phyloP scores from a whole-genome alignment of 2,113 vertebrate species.

The Ellobius talpinus region DNA sequence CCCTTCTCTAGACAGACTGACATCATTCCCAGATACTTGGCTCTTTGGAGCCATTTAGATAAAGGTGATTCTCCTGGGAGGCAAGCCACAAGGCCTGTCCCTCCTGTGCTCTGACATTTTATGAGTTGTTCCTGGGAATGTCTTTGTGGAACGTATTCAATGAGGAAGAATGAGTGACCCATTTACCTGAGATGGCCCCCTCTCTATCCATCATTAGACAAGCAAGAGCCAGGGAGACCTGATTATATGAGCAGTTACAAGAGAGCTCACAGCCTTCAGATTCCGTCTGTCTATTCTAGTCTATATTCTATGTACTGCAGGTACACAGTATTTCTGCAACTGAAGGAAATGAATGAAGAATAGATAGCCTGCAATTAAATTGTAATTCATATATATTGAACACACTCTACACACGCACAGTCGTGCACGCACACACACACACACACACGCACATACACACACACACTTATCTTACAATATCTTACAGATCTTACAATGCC shows the following conservation, averaged over 20 bases:
- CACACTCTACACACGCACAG: neutral
- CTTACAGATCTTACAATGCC: neutral
- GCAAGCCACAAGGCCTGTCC: slow-evolving; percentile 10
- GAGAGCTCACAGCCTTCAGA: neutral
- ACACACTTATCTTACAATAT: neutral
- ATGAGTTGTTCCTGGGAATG: slow-evolving; percentile 13
- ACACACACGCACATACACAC: neutral
- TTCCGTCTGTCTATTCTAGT: neutral
- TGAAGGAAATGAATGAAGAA: neutral
- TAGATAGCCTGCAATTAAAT: neutral
- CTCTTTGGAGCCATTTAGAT: slow-evolving; percentile 23
- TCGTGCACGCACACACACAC: neutral
- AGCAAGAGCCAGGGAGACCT: neutral
- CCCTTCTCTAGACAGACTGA: slow-evolving; percentile 27
- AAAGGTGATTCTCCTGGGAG: slow-evolving; percentile 63
- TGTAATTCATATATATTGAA: neutral
- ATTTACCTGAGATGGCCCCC: slow-evolving; percentile 60
- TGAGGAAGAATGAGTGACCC: slow-evolving; percentile 60
- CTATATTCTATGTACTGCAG: too few relatives aligned
- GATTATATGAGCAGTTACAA: neutral
- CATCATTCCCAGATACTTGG: slow-evolving; percentile 8
- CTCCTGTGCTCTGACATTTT: neutral
- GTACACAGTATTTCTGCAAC: neutral
- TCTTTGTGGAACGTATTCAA: slow-evolving; percentile 30
- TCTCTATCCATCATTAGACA: neutral